Conservation (phyloP, 1,140 invertebrate species). For the Melipona quadrifasciata region DNA sequence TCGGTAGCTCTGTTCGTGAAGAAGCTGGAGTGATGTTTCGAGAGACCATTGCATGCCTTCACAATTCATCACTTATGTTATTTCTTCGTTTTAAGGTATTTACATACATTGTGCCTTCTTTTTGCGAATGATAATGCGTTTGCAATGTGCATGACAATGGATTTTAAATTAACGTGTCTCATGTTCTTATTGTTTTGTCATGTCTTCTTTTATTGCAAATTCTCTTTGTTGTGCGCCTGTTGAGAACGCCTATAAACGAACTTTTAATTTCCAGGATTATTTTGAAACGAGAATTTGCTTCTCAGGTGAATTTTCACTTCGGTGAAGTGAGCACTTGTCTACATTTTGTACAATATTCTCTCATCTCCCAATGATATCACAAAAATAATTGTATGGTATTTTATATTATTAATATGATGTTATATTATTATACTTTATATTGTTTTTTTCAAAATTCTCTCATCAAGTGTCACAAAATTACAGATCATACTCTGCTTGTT, state of each 20-base stretch:
- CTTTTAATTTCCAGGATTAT: conserved; percentile 63
- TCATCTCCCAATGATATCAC: too few species aligned
- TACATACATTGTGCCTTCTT: not conserved
- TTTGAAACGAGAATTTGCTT: conserved; percentile 69
- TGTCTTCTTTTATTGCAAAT: conserved; percentile 55
- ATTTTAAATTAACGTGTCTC: not conserved
- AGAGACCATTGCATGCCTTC: conserved; percentile 72
- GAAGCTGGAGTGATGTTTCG: conserved; percentile 69
- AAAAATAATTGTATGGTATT: too few species aligned
- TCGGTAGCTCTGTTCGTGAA: conserved; percentile 59
- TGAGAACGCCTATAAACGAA: conserved; percentile 73
- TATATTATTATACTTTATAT: too few species aligned
- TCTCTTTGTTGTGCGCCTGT: conserved; percentile 57
- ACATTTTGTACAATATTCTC: not conserved
- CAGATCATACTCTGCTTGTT: too few species aligned
- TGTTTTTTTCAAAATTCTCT: too few species aligned
- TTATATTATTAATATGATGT: too few species aligned
- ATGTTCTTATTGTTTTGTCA: conserved; percentile 34
- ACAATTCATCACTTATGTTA: conserved; percentile 68
- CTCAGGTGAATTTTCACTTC: conserved; percentile 43
- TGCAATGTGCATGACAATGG: not conserved
- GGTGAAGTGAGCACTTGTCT: not conserved
- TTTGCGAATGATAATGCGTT: conserved; percentile 7
- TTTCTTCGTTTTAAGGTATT: conserved; percentile 63
- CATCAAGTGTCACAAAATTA: too few species aligned